These are phyloP conservation scores for Philopedon plagiatum DNA, from an alignment of 2,888 invertebrate genomes.

Conservation along the genomic window DNA sequence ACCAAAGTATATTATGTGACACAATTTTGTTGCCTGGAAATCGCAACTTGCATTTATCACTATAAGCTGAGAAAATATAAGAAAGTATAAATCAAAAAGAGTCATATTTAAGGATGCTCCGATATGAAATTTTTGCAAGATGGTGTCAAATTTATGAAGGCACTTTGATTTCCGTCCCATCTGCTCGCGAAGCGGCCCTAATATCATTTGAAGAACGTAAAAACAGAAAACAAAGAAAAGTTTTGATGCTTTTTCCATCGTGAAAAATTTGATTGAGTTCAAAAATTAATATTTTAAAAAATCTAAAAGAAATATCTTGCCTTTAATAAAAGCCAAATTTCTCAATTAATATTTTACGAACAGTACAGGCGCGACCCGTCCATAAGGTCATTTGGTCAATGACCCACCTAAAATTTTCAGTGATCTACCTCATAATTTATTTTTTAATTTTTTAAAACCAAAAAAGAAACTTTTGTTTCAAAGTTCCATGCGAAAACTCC, in stretches of 20 bases:
- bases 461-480: no score
- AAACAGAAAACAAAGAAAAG: conserved; percentile 37
- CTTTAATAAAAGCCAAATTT: no score
- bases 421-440: no score
- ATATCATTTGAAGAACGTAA: conserved; percentile 38
- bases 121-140: conserved; percentile 64
- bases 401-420: no score
- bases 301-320: no score
- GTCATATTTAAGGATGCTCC: conserved; percentile 59
- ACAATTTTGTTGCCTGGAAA: conserved; percentile 40
- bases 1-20: conserved; percentile 38
- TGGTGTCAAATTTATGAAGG: conserved; percentile 65
- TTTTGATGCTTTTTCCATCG: conserved; percentile 4
- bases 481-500: no score
- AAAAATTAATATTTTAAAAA: neutral
- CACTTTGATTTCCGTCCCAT: conserved; percentile 61
- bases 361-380: no score
- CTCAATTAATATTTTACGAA: no score
- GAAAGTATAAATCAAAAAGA: conserved; percentile 59
- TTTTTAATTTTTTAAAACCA: no score
- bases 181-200: conserved; percentile 55
- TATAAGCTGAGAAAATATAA: conserved; percentile 50
- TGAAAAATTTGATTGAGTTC: neutral
- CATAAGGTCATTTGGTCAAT: no score
- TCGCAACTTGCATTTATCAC: conserved; percentile 51